Conservation (phyloP, 2,888 invertebrate species). For the Hyppa rectilinea region DNA sequence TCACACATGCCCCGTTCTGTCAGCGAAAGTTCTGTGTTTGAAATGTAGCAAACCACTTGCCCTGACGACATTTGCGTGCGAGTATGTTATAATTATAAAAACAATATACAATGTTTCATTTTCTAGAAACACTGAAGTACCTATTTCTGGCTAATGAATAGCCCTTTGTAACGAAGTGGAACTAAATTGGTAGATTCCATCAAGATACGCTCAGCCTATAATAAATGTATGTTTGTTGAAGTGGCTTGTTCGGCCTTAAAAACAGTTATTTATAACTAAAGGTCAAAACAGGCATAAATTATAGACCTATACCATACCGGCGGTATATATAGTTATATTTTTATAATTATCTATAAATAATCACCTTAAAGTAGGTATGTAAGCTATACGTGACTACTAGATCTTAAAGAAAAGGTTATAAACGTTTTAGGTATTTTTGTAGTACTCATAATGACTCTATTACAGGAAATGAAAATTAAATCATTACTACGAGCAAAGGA, state of each 20-base stretch:
- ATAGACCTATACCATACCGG: no score
- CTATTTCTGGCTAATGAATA: slow-evolving; percentile 2
- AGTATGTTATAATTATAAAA: neutral
- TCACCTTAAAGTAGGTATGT: neutral
- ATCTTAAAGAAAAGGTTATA: neutral
- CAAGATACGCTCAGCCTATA: slow-evolving; percentile 4
- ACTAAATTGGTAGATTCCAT: slow-evolving; percentile 1
- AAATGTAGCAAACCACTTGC: neutral
- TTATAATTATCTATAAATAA: neutral
- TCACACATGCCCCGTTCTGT: neutral
- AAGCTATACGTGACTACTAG: neutral
- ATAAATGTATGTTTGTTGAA: slow-evolving; percentile 1
- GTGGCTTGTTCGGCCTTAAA: neutral
- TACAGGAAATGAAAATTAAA: neutral
- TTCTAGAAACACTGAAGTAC: slow-evolving; percentile 15
- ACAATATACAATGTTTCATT: slow-evolving; percentile 7
- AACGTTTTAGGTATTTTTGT: neutral
- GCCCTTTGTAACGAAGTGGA: neutral
- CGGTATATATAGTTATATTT: no score
- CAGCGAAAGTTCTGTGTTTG: neutral
- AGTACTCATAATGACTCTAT: neutral
- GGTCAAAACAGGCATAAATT: neutral
- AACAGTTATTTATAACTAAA: neutral
- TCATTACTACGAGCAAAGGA: neutral
- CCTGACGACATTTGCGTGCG: slow-evolving; percentile 5